Evolutionary conservation across 2,888 invertebrate genomes (phyloP).

Genomic region (Sinhomidia bicolor): DNA sequence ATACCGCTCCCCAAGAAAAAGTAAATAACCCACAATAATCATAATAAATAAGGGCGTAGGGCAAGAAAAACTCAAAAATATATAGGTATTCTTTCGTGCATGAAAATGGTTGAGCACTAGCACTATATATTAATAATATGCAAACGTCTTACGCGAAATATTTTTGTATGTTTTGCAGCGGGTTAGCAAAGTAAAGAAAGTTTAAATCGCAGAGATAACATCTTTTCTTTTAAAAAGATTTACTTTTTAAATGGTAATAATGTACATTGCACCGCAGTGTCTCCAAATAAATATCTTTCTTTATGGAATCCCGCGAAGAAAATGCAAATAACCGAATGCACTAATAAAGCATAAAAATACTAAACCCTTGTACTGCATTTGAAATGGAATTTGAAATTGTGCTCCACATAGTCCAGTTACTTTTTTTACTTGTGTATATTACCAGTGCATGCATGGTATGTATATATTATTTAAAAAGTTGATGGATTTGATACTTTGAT

Average conservation of each 20-base stretch:
- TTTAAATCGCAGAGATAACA: neutral
- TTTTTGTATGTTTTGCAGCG: too few relatives aligned
- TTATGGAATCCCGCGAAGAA: neutral
- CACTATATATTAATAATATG: too few relatives aligned
- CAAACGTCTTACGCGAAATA: too few relatives aligned
- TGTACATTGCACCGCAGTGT: neutral
- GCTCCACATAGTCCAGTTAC: neutral
- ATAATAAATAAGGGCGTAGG: neutral
- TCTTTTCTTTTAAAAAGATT: neutral
- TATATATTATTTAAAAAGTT: neutral
- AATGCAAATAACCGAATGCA: neutral
- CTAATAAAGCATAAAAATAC: neutral
- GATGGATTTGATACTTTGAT: slow-evolving; percentile 26
- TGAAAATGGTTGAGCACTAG: neutral
- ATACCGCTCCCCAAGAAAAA: slow-evolving; percentile 8
- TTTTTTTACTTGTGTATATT: too few relatives aligned
- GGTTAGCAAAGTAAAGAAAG: too few relatives aligned
- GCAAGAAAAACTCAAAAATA: neutral
- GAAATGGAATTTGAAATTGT: too few relatives aligned
- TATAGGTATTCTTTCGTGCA: neutral
- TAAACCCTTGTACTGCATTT: neutral
- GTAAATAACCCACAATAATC: slow-evolving; percentile 26
- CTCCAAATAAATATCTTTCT: neutral
- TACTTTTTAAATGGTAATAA: neutral
- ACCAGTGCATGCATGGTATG: neutral